Evolutionary conservation across 2,888 invertebrate species (phyloP), one percentile per base, ranked within the genome.

Genomic region (Chirona hameri): DNA sequence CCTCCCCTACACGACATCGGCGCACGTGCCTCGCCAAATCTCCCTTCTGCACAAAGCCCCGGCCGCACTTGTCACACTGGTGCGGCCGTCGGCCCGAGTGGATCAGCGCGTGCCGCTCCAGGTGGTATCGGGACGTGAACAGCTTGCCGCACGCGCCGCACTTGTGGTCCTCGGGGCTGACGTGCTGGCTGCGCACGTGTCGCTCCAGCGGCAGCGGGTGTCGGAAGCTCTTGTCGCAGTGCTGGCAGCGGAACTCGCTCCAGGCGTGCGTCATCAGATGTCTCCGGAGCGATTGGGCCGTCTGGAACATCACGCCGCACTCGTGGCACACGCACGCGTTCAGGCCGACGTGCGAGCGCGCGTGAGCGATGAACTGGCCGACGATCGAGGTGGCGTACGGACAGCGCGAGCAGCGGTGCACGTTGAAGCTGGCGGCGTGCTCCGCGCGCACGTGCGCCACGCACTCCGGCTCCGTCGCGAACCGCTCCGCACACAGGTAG

Each of bases 311-410:
- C 21, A 76, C 31, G 76, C 76, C 76, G 76, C 76, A 76, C 39
- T 39, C 31, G 39, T 76, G 76, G 76, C 76, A 76, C 39, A 76
- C 76, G 76, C 76, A 76, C 21, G 76, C 39, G 76, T 76, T 76
- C 39, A 39, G 76, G 21, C 76, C 76, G 4, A 39, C 39, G 76
- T 76, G 76, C 39, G 76, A 18, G 76, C 76, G 76, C 21, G 76
- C 76, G 76, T 76, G 76, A 31, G 29, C 31, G 7, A 76, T 15
- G 76, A 76, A 76, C 76, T 76, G 76, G 39, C 27, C 39, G 21
- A 76, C 39, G 31, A 21, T 39, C 21, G 76, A 76, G 9, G 76
- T 76, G 76, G 76, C 76, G 76, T 76, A 76, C 39, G 76, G 39
- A 18, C 76, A 76, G 39, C 76, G 76, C 39, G 76, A 18, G 39